These are phyloP conservation scores for Thereva unica DNA, from an alignment of 2,888 invertebrate genomes.

Conservation along the genomic window DNA sequence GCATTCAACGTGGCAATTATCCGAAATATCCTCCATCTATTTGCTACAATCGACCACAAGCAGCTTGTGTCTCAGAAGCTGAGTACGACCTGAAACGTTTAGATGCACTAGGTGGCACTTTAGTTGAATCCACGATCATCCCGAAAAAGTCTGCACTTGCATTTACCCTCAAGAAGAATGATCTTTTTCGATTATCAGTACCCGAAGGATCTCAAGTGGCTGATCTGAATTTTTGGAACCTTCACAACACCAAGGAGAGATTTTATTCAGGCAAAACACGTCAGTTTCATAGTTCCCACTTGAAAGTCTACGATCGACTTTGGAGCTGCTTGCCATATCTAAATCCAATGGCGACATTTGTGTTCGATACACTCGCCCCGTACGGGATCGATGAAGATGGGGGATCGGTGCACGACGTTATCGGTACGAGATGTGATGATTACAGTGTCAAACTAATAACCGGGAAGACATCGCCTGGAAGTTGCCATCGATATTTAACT, in stretches of 20 bases:
- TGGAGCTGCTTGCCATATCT: constrained; percentile 60
- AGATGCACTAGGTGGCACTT: constrained; percentile 50
- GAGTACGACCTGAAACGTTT: constrained; percentile 54
- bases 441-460: constrained; percentile 60
- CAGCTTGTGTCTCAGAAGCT: constrained; percentile 49
- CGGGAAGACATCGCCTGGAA: constrained; percentile 55
- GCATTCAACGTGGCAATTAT: too few species aligned
- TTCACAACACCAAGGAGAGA: constrained; percentile 56
- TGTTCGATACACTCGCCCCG: constrained; percentile 56
- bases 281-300: constrained; percentile 58
- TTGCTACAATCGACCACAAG: constrained; percentile 55
- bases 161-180: constrained; percentile 57
- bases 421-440: constrained; percentile 60
- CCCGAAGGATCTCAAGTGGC: constrained; percentile 60
- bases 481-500: constrained; percentile 59
- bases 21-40: constrained; percentile 50
- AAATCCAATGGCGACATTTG: constrained; percentile 60
- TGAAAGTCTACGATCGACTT: constrained; percentile 58
- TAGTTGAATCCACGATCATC: constrained; percentile 51
- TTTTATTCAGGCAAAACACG: constrained; percentile 61
- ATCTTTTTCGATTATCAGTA: constrained; percentile 58
- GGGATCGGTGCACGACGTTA: constrained; percentile 59
- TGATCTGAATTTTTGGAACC: constrained; percentile 60
- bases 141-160: constrained; percentile 56
- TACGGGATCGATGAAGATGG: constrained; percentile 61